These are phyloP conservation scores for Patella caerulea DNA, from an alignment of 2,888 invertebrate genomes.

Conservation along the genomic window DNA sequence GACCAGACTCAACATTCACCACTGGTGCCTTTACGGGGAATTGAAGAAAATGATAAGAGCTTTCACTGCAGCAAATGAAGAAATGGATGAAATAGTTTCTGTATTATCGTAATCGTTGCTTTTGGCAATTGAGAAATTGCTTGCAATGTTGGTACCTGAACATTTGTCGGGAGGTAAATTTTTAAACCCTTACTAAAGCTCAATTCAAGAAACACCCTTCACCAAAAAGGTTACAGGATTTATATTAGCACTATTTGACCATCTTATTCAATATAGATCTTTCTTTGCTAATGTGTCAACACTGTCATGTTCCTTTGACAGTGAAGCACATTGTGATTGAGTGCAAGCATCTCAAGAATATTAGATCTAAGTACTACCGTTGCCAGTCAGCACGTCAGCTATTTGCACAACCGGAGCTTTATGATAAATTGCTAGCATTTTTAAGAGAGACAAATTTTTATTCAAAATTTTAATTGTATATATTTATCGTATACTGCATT, in stretches of 20 bases:
- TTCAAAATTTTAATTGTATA: too few relatives aligned
- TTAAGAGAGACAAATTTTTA: too few relatives aligned
- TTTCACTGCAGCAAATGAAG: not conserved
- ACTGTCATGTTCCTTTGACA: too few relatives aligned
- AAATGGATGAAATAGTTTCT: conserved; percentile 3
- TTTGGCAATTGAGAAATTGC: conserved; percentile 11
- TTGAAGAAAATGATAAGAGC: not conserved
- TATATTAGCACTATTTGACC: conserved; percentile 21
- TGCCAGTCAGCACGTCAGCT: too few relatives aligned
- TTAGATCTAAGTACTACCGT: too few relatives aligned
- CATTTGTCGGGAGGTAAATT: conserved; percentile 30
- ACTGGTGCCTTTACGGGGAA: not conserved
- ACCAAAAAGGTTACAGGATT: conserved; percentile 17
- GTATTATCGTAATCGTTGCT: conserved; percentile 14
- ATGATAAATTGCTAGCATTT: too few relatives aligned
- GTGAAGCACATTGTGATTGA: too few relatives aligned
- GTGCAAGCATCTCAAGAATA: too few relatives aligned
- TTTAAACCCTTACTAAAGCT: conserved; percentile 19
- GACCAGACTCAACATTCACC: not conserved
- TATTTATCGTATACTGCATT: too few relatives aligned
- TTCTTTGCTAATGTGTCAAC: too few relatives aligned
- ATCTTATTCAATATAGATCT: too few relatives aligned
- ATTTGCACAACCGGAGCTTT: too few relatives aligned
- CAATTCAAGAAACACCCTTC: conserved; percentile 16
- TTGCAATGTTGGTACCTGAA: conserved; percentile 18